phyloP scores from a whole-genome alignment of 2,888 invertebrate genomes.

The Himalopsyche tibetana region DNA sequence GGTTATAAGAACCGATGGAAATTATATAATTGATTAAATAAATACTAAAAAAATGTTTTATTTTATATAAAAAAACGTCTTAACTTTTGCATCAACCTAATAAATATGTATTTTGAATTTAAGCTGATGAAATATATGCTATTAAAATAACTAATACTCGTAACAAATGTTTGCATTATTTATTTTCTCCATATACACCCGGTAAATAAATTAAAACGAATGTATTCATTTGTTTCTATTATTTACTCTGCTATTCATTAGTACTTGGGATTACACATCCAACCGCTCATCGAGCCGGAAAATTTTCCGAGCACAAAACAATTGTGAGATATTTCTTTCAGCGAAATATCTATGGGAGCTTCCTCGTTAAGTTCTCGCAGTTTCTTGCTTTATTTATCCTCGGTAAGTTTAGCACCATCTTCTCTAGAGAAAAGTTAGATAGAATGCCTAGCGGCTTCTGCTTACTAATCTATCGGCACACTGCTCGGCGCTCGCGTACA shows the following conservation, averaged over 20 bases:
- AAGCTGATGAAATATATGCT: too few species aligned
- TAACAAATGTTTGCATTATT: too few species aligned
- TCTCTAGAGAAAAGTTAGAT: constrained; percentile 62
- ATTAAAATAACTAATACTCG: too few species aligned
- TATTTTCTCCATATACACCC: too few species aligned
- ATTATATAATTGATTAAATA: too few species aligned
- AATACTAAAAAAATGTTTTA: too few species aligned
- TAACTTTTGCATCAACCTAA: too few species aligned
- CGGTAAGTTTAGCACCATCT: constrained; percentile 63
- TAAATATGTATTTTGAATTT: too few species aligned
- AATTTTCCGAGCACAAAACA: constrained; percentile 51
- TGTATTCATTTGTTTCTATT: constrained; percentile 29
- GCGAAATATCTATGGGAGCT: constrained; percentile 58
- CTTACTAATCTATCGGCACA: constrained; percentile 61
- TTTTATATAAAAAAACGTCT: too few species aligned
- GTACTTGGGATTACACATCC: constrained; percentile 52
- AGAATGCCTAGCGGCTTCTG: constrained; percentile 62
- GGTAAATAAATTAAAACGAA: neutral
- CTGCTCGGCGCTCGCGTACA: constrained; percentile 60
- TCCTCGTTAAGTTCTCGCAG: constrained; percentile 62
- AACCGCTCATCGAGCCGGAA: constrained; percentile 39
- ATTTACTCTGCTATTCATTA: constrained; percentile 44
- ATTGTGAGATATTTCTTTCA: constrained; percentile 59
- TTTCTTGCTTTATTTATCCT: constrained; percentile 66
- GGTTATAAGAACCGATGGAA: too few species aligned